Evolutionary conservation across 2,888 invertebrate species (phyloP), one percentile per base, ranked within the genome.

Genomic region (Nomada lathburiana): DNA sequence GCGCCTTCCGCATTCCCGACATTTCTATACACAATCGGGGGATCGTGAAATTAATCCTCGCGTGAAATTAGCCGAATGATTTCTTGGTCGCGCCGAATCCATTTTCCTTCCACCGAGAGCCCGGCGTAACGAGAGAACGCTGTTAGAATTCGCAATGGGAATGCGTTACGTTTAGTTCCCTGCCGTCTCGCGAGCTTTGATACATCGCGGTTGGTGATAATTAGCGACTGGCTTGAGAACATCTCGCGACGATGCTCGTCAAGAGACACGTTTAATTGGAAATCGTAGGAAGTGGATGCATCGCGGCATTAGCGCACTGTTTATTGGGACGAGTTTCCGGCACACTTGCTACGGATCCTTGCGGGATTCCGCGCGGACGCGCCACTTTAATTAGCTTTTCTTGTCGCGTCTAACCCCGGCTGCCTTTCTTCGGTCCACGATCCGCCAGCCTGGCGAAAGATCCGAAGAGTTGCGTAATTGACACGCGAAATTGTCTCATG

Each of bases 401-500:
- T 76, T 78, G 47, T 16, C 10, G 2, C 47, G 13, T 1, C 16
- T 2, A 44, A 23, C 13, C 16, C 59, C 18, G 36, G 36, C 59
- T 18, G 74, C 76, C 74, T 64, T 80, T 84, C 76, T 65, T 74
- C 70, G 65, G 23, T 44, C n/a, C 26, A 62, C 75, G 67, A 55
- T 70, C 73, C 71, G 57, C 67, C 36, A 63, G 55, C 50, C 63
- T 57, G 65, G 47, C 53, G 57, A 55, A 67, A 44, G 86, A 85
- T 74, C 74, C 80, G 78, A 84, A 80, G 75, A 80, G 76, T 63
- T 65, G 72, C 62, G 79, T 84, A 84, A 85, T 82, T 80, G 80
- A 82, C 85, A 81, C 76, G 81, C 81, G 86, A 88, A 86, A 88
- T 88, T 88, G 88, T 86, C 88, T 85, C 86, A 81, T 78, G 85